Percentiles rank a stretch among this genome's conserved stretches.
Conservation (phyloP, 2,797 vertebrate genomes). For the Poecilia picta region DNA sequence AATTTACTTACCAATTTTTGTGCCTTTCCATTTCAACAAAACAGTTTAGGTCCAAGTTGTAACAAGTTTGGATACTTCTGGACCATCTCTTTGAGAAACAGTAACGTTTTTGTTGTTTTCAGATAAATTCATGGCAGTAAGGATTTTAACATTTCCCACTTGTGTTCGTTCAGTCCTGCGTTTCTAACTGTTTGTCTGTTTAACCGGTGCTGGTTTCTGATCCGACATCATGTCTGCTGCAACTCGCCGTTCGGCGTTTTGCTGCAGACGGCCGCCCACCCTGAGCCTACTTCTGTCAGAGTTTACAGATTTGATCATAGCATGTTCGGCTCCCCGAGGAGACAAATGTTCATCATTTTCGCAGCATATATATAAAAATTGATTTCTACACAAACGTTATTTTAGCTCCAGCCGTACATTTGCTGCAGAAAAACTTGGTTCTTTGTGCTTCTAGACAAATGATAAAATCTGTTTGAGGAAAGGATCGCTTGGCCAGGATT, state of each 20-base stretch:
- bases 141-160: not conserved
- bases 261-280: not conserved
- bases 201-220: not conserved
- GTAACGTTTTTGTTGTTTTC: not conserved
- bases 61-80: not conserved
- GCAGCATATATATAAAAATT: not conserved
- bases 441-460: not conserved
- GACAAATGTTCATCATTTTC: constrained; percentile 1
- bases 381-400: not conserved
- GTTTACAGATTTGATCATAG: constrained; percentile 2
- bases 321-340: not conserved
- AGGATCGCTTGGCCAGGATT: not conserved
- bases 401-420: not conserved
- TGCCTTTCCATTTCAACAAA: not conserved
- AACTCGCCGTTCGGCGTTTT: not conserved
- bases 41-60: not conserved
- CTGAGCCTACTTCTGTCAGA: not conserved
- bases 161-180: not conserved
- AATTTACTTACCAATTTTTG: not conserved
- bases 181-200: not conserved
- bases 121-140: not conserved
- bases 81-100: not conserved
- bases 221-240: not conserved
- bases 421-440: not conserved
- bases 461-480: not conserved